Evolutionary conservation across 2,797 vertebrate genomes (phyloP).

Genomic region (Phyllotis vaccarum): DNA sequence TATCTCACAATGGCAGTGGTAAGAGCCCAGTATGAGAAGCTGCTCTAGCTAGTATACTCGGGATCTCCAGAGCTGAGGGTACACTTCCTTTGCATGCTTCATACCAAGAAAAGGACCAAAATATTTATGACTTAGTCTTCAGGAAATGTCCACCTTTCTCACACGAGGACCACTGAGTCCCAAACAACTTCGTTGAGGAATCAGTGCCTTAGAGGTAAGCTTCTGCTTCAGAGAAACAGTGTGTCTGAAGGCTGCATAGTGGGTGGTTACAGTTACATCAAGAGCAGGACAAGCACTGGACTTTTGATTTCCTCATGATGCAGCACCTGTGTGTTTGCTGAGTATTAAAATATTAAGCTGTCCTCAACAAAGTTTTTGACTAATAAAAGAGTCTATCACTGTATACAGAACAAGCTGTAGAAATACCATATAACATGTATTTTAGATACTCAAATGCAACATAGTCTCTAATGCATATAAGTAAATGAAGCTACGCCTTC

Average conservation of each 20-base stretch:
- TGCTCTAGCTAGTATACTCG: neutral
- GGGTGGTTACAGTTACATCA: slow-evolving; percentile 14
- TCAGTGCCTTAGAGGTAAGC: neutral
- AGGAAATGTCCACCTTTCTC: slow-evolving; percentile 1
- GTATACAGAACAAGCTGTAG: slow-evolving; percentile 24
- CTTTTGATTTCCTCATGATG: slow-evolving; percentile 1
- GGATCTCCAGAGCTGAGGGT: neutral
- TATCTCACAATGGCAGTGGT: neutral
- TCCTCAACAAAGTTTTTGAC: slow-evolving; percentile 26
- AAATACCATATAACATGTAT: neutral
- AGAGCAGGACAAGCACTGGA: slow-evolving; percentile 26
- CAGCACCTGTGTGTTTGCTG: neutral
- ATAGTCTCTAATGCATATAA: neutral
- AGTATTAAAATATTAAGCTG: slow-evolving; percentile 42
- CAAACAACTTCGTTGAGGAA: neutral
- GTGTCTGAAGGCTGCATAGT: neutral
- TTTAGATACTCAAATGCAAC: neutral
- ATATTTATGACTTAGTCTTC: neutral
- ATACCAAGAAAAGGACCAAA: slow-evolving; percentile 1
- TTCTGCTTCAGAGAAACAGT: neutral
- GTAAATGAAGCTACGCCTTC: neutral
- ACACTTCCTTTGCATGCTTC: neutral
- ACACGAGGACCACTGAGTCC: neutral
- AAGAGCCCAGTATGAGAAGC: neutral
- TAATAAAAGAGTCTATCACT: slow-evolving; percentile 61